Percentiles rank a stretch among this genome's conserved stretches.
These are phyloP conservation scores for Onchidella celtica DNA, from an alignment of 2,888 invertebrate species.

Conservation along the genomic window DNA sequence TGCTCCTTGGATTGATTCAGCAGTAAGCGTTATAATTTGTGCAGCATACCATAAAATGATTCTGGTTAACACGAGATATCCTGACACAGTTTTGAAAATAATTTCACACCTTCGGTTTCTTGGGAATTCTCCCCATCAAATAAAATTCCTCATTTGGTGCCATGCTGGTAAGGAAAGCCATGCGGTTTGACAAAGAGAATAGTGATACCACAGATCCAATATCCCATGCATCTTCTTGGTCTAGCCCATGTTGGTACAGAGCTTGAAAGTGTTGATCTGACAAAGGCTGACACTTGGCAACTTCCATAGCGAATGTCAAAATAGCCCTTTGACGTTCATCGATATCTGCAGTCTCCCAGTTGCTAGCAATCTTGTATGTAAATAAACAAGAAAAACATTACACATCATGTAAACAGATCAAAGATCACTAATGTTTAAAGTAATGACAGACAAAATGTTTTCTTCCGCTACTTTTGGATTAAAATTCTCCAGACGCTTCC, in stretches of 20 bases:
- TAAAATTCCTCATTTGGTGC: conserved; percentile 74
- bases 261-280: conserved; percentile 61
- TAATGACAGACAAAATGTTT: background rate
- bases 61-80: too few relatives aligned
- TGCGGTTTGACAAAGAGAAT: conserved; percentile 74
- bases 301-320: conserved; percentile 68
- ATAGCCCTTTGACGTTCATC: conserved; percentile 69
- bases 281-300: conserved; percentile 65
- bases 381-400: conserved; percentile 17
- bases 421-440: background rate
- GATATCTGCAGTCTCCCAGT: conserved; percentile 69
- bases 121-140: conserved; percentile 65
- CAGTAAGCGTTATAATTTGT: too few relatives aligned
- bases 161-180: conserved; percentile 69
- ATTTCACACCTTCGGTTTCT: background rate
- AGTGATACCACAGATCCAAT: conserved; percentile 71
- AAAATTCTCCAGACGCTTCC: too few relatives aligned
- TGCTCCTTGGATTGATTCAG: too few relatives aligned
- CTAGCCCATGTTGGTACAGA: conserved; percentile 65
- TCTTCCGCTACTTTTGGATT: too few relatives aligned
- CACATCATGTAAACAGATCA: background rate
- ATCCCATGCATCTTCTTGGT: conserved; percentile 74
- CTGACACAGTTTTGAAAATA: too few relatives aligned
- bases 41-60: too few relatives aligned
- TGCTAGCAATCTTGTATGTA: conserved; percentile 72